Evolutionary conservation across 2,888 invertebrate genomes (phyloP).

Genomic region (Isotomurus palustris): DNA sequence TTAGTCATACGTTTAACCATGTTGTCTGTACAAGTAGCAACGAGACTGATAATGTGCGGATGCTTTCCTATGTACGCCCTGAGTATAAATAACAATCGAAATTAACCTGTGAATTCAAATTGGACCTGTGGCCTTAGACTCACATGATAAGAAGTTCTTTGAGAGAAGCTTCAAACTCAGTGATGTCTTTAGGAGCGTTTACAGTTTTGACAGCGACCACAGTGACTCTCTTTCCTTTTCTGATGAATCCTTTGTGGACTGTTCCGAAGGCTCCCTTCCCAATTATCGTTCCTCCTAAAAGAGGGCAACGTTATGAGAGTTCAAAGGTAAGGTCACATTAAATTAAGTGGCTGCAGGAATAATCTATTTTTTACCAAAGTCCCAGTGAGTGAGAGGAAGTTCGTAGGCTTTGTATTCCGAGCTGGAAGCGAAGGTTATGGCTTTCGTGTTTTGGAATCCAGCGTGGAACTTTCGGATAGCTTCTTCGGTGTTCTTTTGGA

Average conservation of each 20-base stretch:
- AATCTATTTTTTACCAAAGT: conserved; percentile 8
- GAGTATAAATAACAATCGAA: too few species aligned
- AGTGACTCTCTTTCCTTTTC: conserved; percentile 19
- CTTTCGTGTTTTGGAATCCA: conserved; percentile 10
- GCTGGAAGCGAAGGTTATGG: conserved; percentile 8
- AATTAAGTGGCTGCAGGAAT: background rate
- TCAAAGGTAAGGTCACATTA: background rate
- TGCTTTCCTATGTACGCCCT: conserved; percentile 11
- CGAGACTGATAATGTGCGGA: conserved; percentile 12
- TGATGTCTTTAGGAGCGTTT: conserved; percentile 19
- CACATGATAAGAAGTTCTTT: conserved; percentile 24
- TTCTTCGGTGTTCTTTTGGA: conserved; percentile 19
- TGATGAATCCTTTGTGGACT: conserved; percentile 19
- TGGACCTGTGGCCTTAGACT: conserved; percentile 5
- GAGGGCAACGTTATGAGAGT: too few species aligned
- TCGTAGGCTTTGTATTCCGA: conserved; percentile 21
- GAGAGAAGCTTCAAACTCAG: conserved; percentile 20
- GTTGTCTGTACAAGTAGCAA: conserved; percentile 26
- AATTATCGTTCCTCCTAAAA: conserved; percentile 18
- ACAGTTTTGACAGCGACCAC: conserved; percentile 24
- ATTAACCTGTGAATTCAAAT: conserved; percentile 2
- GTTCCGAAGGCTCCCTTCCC: conserved; percentile 26
- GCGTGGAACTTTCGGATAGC: conserved; percentile 20
- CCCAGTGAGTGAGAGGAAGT: conserved; percentile 19
- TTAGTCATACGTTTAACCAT: conserved; percentile 16